Conservation (phyloP, 2,797 vertebrate species). For the Thamnophis elegans region DNA sequence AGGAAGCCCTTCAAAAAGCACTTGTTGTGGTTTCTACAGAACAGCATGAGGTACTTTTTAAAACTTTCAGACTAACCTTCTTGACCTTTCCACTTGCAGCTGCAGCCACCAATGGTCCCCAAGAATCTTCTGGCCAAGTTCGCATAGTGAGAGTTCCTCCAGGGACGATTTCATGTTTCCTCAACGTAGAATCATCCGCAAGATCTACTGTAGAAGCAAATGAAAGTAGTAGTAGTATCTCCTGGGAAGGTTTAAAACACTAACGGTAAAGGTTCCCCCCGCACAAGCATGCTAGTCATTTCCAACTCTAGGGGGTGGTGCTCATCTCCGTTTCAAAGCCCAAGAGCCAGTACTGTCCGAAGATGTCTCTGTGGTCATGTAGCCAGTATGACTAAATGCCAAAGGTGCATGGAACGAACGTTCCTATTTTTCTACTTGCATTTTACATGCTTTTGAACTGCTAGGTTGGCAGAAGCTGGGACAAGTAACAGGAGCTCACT, state of each 20-base stretch:
- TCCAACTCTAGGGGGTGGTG: no score
- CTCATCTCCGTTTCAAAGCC: no score
- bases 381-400: no score
- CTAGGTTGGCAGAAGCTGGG: no score
- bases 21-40: neutral
- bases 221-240: neutral
- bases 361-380: no score
- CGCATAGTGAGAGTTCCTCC: slow-evolving; percentile 59
- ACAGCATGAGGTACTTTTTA: neutral
- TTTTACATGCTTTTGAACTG: no score
- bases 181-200: slow-evolving; percentile 59
- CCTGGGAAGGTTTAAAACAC: neutral
- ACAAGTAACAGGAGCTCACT: no score
- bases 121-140: slow-evolving; percentile 71
- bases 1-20: neutral
- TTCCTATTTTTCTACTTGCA: no score
- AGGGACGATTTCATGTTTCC: slow-evolving; percentile 61
- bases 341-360: no score
- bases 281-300: no score
- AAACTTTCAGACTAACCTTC: slow-evolving; percentile 55
- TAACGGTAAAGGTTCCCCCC: no score
- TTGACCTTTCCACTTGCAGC: slow-evolving; percentile 62
- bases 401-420: no score
- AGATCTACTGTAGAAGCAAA: slow-evolving; percentile 60
- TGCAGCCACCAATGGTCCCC: slow-evolving; percentile 64